phyloP scores from a whole-genome alignment of 2,888 invertebrate genomes.

The Macrosoma leucophasiata region DNA sequence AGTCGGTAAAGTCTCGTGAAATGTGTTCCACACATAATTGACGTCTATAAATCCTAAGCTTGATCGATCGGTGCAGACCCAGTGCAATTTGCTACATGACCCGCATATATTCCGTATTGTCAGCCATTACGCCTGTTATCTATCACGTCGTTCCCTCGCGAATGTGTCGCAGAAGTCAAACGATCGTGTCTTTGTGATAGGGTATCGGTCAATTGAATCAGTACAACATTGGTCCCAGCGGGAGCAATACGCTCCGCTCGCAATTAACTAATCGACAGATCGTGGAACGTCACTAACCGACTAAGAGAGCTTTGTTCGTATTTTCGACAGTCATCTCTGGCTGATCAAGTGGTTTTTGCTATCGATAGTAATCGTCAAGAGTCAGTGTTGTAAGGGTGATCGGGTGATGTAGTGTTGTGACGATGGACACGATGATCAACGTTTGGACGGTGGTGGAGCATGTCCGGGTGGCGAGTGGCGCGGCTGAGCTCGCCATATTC shows the following conservation, averaged over 20 bases:
- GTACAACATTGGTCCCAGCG: slow-evolving; percentile 17
- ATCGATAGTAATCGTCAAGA: slow-evolving; percentile 49
- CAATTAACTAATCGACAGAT: no score
- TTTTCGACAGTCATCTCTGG: slow-evolving; percentile 42
- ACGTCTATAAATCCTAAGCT: no score
- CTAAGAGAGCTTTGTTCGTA: slow-evolving; percentile 11
- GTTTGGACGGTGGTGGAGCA: slow-evolving; percentile 69
- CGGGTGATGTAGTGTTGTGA: no score
- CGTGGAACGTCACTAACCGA: slow-evolving; percentile 5
- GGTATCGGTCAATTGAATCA: slow-evolving; percentile 22
- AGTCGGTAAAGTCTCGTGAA: no score
- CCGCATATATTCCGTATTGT: no score
- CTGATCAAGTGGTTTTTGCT: slow-evolving; percentile 40
- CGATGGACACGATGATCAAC: slow-evolving; percentile 65
- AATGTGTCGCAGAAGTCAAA: slow-evolving; percentile 20
- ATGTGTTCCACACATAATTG: no score
- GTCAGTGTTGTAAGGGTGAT: slow-evolving; percentile 60
- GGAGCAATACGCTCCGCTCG: slow-evolving; percentile 17
- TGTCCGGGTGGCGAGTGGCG: slow-evolving; percentile 72
- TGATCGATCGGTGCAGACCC: no score
- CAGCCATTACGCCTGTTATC: slow-evolving; percentile 15
- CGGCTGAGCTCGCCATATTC: slow-evolving; percentile 77
- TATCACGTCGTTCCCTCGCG: slow-evolving; percentile 26
- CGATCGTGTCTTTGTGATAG: slow-evolving; percentile 25
- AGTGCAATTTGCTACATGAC: no score